Base-by-base conservation (phyloP, 2,888 invertebrate species). In the Meteorus colon region DNA sequence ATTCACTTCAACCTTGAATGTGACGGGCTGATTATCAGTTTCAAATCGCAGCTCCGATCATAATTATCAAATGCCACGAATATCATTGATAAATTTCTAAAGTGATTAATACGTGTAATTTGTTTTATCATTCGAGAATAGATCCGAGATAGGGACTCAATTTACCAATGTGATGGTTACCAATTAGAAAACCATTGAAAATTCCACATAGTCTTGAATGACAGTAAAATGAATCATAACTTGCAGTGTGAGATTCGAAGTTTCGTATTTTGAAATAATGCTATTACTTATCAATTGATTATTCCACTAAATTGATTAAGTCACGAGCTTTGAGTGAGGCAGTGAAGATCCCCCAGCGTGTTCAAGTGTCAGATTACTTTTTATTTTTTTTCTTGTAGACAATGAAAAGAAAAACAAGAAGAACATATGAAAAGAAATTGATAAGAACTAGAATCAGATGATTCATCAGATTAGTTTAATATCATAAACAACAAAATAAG, bases 1-100 rank as follows among this genome's bases (percentile, higher is more conserved):
- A 37, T 65, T 31, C 41, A 16, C 8, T 24, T 16, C 37, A 34
- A 41, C 65, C 65, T 65, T 65, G 19, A 65, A 34, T 65, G 6
- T 34, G 19, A 41, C 10, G 41, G 37, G 19, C 41, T 16, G 65
- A 65, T 65, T 65, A 65, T 65, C 19, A 10, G 19, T 65, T 65
- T 34, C 19, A 4, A n/a, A 65, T 65, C 31, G n/a, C 48, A 48
- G 4, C n/a, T 5, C 24, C 19, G 6, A n/a, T 19, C 8, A n/a
- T 55, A 10, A 48, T 48, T 48, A 48, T n/a, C 16, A n/a, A 16
- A 48, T 41, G 6, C n/a, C n/a, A 48, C 48, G 16, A 2, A 48
- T 48, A 48, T 16, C 34, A 6, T 34, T 6, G 34, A 41, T 1
- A 41, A 41, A 8, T 8, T 5, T 12, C 41, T 8, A 10, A 8